Evolutionary conservation across 1,140 invertebrate genomes (phyloP), one percentile per base, ranked within the genome.

Genomic region (Ladona fulva): DNA sequence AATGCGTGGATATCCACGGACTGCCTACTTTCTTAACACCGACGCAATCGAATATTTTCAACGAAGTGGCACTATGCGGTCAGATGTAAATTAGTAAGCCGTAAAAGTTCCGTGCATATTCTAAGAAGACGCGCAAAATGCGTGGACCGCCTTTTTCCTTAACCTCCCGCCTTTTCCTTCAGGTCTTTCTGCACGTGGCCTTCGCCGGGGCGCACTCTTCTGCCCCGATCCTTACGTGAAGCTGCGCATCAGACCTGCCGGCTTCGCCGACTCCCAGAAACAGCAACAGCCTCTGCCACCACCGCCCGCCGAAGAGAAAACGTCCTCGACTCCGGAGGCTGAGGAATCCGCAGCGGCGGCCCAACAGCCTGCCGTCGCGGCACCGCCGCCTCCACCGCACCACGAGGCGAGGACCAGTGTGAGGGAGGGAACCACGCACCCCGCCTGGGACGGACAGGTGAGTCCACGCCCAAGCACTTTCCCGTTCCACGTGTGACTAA

Each of bases 171-270:
- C 29, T n/a, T 25, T 19, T 77, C 76, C 80, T 79, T 19, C 80
- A 87, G 86, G 86, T 80, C 78, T 88, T 22, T 81, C 84, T 79
- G 86, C 87, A 22, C 80, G 80, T n/a, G 84, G 86, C 77, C 80
- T 88, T 75, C 86, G 86, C 80, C 86, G 86, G 78, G 86, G 87
- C n/a, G 83, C 87, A 80, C 86, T 88, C 80, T 88, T 88, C 80
- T 87, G 86, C 80, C 87, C 87, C 37, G 87, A 88, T 79, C 87
- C 87, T 0, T 88, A 88, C 80, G 81, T 87, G 8, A 88, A 87
- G 82, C 82, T 88, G 77, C 81, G 81, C 10, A 80, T 87, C 10
- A 80, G 85, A 76, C 87, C 87, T 11, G 85, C 25, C 0, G 42
- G 76, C 25, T 77, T n/a, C 52, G 14, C 12, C 19, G 76, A 77